These are phyloP conservation scores for Cryptotis parvus DNA, from an alignment of 2,113 vertebrate genomes.

Conservation along the genomic window DNA sequence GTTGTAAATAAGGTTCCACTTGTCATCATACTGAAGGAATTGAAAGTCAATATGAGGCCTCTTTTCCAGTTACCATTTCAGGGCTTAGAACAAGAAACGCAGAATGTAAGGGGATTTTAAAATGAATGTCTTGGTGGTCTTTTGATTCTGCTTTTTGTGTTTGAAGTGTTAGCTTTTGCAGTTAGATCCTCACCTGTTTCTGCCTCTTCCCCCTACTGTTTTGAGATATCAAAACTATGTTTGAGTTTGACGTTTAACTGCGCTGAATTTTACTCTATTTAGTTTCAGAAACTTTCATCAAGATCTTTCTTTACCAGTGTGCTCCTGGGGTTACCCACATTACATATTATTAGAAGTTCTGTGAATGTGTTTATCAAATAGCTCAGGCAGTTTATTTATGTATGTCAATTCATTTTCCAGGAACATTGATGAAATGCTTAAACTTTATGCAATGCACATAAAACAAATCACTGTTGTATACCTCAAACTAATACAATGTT, in stretches of 20 bases:
- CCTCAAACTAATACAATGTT: background rate
- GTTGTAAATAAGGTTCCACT: background rate
- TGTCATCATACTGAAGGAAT: fast-evolving
- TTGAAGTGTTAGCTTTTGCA: background rate
- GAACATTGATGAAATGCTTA: background rate
- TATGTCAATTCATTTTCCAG: conserved; percentile 20
- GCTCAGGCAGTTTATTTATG: conserved; percentile 17
- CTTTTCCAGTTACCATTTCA: background rate
- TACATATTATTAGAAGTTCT: background rate
- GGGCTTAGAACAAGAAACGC: background rate
- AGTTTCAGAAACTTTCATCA: background rate
- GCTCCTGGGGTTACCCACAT: conserved; percentile 12
- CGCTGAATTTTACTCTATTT: background rate
- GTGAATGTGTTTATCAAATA: conserved; percentile 32
- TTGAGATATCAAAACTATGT: background rate
- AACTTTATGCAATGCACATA: background rate
- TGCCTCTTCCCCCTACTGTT: background rate
- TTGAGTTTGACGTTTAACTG: background rate
- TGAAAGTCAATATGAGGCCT: background rate
- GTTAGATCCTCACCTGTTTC: background rate
- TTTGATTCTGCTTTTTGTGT: too few relatives aligned
- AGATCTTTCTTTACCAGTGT: background rate
- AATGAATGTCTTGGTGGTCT: too few relatives aligned
- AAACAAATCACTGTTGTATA: background rate
- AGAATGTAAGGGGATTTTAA: too few relatives aligned